phyloP scores from a whole-genome alignment of 2,888 invertebrate species.

The Meganola albula region DNA sequence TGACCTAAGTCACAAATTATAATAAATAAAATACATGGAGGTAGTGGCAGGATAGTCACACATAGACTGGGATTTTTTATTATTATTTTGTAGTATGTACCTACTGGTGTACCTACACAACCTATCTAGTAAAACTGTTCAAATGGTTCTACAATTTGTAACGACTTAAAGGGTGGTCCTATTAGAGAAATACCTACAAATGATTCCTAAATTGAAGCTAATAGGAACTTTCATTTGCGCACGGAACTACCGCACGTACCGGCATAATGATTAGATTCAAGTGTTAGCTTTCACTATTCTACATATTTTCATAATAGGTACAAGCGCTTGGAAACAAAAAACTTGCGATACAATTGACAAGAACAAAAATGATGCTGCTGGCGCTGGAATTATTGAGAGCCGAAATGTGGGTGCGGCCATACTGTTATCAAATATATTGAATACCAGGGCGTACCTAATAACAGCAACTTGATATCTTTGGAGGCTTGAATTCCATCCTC shows the following conservation, averaged over 20 bases:
- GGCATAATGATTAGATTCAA: slow-evolving; percentile 56
- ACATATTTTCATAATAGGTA: slow-evolving; percentile 3
- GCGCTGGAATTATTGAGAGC: slow-evolving; percentile 25
- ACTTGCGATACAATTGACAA: neutral
- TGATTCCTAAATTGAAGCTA: slow-evolving; percentile 9
- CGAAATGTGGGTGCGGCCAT: slow-evolving; percentile 64
- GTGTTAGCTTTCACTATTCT: slow-evolving; percentile 48
- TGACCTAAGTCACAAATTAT: too few relatives aligned
- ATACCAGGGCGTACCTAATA: slow-evolving; percentile 95
- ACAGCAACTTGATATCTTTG: slow-evolving; percentile 98
- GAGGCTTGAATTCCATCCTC: slow-evolving; percentile 99
- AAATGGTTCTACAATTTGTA: neutral
- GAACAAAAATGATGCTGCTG: slow-evolving; percentile 14
- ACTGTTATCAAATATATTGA: slow-evolving; percentile 24
- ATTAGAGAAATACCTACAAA: neutral
- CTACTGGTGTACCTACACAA: too few relatives aligned
- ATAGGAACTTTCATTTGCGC: slow-evolving; percentile 58
- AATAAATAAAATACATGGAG: too few relatives aligned
- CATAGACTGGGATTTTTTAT: too few relatives aligned
- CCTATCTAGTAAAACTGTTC: neutral
- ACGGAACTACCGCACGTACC: slow-evolving; percentile 52
- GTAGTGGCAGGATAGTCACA: too few relatives aligned
- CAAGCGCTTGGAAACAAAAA: neutral
- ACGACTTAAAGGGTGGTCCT: neutral
- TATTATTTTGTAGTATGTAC: too few relatives aligned